phyloP scores from a whole-genome alignment of 2,797 vertebrate species.

The Macrochelys suwanniensis region DNA sequence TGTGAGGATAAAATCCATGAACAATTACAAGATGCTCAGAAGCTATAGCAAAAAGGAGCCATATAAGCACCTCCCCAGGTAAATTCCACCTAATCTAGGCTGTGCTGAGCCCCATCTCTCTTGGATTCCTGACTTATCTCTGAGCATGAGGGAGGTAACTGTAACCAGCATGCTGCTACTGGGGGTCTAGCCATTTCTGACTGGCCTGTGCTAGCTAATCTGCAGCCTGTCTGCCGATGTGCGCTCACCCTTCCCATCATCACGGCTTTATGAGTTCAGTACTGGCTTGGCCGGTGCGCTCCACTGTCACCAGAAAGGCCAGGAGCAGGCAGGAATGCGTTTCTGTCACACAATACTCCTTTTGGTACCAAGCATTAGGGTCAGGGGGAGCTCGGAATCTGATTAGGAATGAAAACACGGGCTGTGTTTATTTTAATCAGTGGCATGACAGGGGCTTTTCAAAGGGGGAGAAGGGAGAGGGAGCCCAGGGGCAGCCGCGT shows the following conservation, averaged over 20 bases:
- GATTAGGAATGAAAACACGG: conserved; percentile 94
- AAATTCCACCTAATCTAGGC: background rate
- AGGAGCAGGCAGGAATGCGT: conserved; percentile 82
- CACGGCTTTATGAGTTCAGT: conserved; percentile 81
- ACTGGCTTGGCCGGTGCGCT: conserved; percentile 42
- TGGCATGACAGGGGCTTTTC: conserved; percentile 90
- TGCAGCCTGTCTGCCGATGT: conserved; percentile 37
- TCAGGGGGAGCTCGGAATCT: conserved; percentile 84
- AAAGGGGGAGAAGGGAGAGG: conserved; percentile 80
- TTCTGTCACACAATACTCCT: conserved; percentile 88
- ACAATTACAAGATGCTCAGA: background rate
- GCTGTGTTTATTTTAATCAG: conserved; percentile 95
- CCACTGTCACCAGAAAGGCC: conserved; percentile 85
- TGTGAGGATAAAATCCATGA: background rate
- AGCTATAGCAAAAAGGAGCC: background rate
- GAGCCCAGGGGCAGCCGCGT: conserved; percentile 60
- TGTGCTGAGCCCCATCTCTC: background rate
- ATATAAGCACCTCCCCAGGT: background rate
- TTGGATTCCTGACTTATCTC: background rate
- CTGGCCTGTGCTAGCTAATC: background rate
- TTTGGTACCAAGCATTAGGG: conserved; percentile 80
- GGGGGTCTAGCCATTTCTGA: background rate
- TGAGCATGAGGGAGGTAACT: background rate
- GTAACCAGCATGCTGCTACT: background rate
- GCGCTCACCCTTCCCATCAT: conserved; percentile 62